These are phyloP conservation scores for Ptilodon capucinus DNA, from an alignment of 2,888 invertebrate genomes.

Conservation along the genomic window DNA sequence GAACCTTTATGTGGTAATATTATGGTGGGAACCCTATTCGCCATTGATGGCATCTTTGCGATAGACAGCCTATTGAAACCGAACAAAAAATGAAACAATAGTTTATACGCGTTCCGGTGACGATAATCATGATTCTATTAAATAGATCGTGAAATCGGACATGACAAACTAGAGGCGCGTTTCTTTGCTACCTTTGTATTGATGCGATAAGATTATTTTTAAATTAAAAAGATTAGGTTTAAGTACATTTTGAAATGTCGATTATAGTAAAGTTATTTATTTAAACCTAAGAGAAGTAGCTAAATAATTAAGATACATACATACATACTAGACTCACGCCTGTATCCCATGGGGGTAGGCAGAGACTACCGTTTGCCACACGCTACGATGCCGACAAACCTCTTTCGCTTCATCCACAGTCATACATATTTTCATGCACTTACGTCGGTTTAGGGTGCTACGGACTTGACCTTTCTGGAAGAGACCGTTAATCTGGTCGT, in stretches of 20 bases:
- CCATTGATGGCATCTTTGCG: background rate
- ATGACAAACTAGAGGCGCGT: background rate
- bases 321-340: too few relatives aligned
- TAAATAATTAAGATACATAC: too few relatives aligned
- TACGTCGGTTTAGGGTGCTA: too few relatives aligned
- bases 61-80: background rate
- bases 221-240: background rate
- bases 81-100: background rate
- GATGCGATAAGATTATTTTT: background rate
- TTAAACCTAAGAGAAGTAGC: too few relatives aligned
- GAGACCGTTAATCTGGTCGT: too few relatives aligned
- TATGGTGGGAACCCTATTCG: background rate
- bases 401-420: too few relatives aligned
- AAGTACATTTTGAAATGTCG: background rate
- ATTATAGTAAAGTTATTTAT: too few relatives aligned
- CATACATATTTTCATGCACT: too few relatives aligned
- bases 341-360: too few relatives aligned
- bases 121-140: slow-evolving; percentile 2
- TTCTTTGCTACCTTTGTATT: background rate
- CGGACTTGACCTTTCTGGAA: too few relatives aligned
- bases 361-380: too few relatives aligned
- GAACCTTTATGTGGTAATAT: background rate
- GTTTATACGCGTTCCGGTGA: background rate
- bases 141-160: background rate
- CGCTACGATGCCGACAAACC: too few relatives aligned